Evolutionary conservation across 2,888 invertebrate genomes (phyloP).

Genomic region (Oasisia sp.): DNA sequence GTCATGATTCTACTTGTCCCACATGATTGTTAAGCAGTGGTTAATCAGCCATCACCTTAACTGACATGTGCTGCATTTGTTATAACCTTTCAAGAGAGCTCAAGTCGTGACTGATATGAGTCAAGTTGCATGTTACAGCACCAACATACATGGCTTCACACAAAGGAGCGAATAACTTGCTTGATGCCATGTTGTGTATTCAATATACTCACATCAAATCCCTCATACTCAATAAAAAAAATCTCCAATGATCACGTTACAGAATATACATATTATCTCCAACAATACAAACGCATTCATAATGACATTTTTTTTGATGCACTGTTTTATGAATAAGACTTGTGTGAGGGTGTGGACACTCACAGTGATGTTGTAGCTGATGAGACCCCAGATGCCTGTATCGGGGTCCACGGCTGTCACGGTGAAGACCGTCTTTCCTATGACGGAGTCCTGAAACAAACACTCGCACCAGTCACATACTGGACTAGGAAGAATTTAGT

Average conservation of each 20-base stretch:
- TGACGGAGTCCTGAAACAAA: constrained; percentile 31
- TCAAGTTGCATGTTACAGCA: no score
- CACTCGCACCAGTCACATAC: background rate
- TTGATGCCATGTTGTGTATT: no score
- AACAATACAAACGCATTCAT: background rate
- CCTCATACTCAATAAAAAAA: no score
- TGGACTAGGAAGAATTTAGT: background rate
- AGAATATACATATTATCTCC: background rate
- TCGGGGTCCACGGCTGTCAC: constrained; percentile 38
- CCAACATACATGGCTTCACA: no score
- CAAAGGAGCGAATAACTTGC: no score
- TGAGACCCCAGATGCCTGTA: constrained; percentile 33
- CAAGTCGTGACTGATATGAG: no score
- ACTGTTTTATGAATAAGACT: background rate
- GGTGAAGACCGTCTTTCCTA: constrained; percentile 30
- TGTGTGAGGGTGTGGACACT: constrained; percentile 14
- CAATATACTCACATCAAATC: no score
- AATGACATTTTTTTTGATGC: background rate
- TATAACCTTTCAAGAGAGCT: no score
- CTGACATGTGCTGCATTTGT: no score
- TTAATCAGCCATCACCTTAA: no score
- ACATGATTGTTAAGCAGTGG: no score
- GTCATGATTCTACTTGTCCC: no score
- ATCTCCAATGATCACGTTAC: background rate
- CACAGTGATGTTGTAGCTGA: constrained; percentile 38